Percentiles rank a stretch among this genome's conserved stretches.
These are phyloP conservation scores for Sus cebifrons DNA, from an alignment of 2,797 vertebrate genomes.

Conservation along the genomic window DNA sequence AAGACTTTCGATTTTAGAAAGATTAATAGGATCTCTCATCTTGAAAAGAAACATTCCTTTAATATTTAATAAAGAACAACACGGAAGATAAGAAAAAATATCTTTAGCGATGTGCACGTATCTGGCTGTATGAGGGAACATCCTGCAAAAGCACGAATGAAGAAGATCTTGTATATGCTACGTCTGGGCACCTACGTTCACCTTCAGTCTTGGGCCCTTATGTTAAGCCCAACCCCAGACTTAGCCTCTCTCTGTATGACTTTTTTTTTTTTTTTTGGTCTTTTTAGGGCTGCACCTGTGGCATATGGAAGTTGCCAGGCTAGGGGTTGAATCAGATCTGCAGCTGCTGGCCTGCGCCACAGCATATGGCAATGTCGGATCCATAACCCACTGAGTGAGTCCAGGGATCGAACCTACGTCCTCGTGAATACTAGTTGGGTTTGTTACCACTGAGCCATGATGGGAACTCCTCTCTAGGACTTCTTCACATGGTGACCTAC, in stretches of 20 bases:
- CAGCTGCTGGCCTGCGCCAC: too few relatives aligned
- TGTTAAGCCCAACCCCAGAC: neutral
- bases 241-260: neutral
- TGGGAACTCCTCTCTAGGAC: neutral
- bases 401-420: too few relatives aligned
- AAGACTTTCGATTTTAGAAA: slow-evolving; percentile 14
- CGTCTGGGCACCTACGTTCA: neutral
- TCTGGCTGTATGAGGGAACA: neutral
- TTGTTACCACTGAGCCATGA: too few relatives aligned
- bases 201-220: neutral
- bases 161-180: neutral
- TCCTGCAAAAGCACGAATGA: neutral
- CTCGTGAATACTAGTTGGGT: too few relatives aligned
- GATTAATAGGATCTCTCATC: neutral
- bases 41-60: slow-evolving; percentile 59
- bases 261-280: too few relatives aligned
- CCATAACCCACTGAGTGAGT: too few relatives aligned
- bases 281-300: too few relatives aligned
- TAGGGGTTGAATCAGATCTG: too few relatives aligned
- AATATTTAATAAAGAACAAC: slow-evolving; percentile 42
- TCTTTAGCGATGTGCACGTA: neutral
- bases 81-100: neutral
- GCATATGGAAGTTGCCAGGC: too few relatives aligned
- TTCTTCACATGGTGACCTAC: neutral
- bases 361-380: too few relatives aligned